These are phyloP conservation scores for Drosophila insularis DNA, from an alignment of 1,140 invertebrate genomes.

Conservation along the genomic window DNA sequence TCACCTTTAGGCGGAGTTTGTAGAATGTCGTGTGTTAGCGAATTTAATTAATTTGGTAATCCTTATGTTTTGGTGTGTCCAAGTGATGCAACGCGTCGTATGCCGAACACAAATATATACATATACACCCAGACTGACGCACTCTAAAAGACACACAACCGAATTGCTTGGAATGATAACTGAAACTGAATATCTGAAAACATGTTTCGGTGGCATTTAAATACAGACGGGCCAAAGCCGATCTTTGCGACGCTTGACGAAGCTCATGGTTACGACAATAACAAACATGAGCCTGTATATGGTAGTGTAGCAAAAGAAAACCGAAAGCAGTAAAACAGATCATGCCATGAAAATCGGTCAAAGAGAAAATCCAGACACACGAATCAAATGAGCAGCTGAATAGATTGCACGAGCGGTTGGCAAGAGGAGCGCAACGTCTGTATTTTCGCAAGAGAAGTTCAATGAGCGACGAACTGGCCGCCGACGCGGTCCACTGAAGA, in stretches of 20 bases:
- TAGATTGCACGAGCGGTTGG: not conserved
- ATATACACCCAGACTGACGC: not conserved
- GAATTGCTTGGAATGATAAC: constrained; percentile 65
- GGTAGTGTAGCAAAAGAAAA: constrained; percentile 53
- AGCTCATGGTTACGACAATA: constrained; percentile 49
- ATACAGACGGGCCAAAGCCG: constrained; percentile 44
- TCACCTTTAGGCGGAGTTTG: constrained; percentile 47
- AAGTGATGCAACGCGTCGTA: constrained; percentile 51
- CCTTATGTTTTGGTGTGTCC: constrained; percentile 47
- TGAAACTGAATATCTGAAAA: constrained; percentile 74
- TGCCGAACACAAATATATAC: constrained; percentile 22
- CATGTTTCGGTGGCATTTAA: constrained; percentile 72
- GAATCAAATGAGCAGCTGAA: constrained; percentile 35
- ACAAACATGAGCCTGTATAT: constrained; percentile 20
- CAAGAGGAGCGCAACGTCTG: constrained; percentile 3
- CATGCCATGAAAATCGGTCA: constrained; percentile 78
- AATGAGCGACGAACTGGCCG: constrained; percentile 67
- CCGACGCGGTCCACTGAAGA: constrained; percentile 58
- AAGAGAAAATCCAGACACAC: constrained; percentile 72
- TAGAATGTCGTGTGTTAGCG: not conserved
- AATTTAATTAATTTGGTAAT: constrained; percentile 42
- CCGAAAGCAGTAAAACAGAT: constrained; percentile 79
- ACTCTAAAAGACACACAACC: constrained; percentile 48
- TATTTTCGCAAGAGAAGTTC: constrained; percentile 75
- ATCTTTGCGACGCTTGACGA: constrained; percentile 14